A percentile compares a stretch with the other conserved stretches of the same genome.
These are phyloP conservation scores for Pachyramphus minor DNA, from an alignment of 2,113 vertebrate genomes.

Conservation along the genomic window DNA sequence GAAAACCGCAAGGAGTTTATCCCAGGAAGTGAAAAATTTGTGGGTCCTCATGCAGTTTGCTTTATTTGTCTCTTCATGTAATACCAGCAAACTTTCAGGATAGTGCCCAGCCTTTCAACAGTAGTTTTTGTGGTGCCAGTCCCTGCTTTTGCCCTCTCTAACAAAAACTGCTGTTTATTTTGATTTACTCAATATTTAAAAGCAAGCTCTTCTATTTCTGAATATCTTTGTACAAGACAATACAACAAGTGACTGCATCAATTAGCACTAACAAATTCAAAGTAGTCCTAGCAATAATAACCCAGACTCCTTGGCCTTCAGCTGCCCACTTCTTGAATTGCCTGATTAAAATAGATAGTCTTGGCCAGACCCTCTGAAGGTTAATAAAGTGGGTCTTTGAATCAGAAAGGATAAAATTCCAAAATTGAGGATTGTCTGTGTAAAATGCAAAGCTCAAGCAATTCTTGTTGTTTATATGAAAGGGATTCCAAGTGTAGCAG, in stretches of 20 bases:
- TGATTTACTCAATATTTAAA: not conserved
- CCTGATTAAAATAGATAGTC: not conserved
- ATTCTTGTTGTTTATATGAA: not conserved
- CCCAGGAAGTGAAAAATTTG: not conserved
- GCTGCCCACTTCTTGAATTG: not conserved
- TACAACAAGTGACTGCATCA: not conserved
- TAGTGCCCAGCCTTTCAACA: not conserved
- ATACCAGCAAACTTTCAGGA: not conserved
- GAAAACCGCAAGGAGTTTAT: not conserved
- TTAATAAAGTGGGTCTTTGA: slow-evolving; percentile 15
- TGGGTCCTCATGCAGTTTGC: not conserved
- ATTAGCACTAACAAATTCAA: not conserved
- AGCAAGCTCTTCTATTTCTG: not conserved
- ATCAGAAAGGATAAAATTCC: slow-evolving; percentile 26
- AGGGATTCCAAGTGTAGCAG: slow-evolving; percentile 3
- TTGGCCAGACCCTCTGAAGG: not conserved
- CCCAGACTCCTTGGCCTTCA: not conserved
- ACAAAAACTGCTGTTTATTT: not conserved
- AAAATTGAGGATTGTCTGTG: not conserved
- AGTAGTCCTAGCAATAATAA: not conserved
- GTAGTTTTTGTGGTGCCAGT: not conserved
- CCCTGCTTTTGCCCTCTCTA: not conserved
- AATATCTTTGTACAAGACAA: not conserved
- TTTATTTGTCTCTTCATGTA: not conserved
- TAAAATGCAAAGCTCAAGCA: not conserved